phyloP scores from a whole-genome alignment of 2,113 vertebrate genomes.

The Laticauda laticaudata region DNA sequence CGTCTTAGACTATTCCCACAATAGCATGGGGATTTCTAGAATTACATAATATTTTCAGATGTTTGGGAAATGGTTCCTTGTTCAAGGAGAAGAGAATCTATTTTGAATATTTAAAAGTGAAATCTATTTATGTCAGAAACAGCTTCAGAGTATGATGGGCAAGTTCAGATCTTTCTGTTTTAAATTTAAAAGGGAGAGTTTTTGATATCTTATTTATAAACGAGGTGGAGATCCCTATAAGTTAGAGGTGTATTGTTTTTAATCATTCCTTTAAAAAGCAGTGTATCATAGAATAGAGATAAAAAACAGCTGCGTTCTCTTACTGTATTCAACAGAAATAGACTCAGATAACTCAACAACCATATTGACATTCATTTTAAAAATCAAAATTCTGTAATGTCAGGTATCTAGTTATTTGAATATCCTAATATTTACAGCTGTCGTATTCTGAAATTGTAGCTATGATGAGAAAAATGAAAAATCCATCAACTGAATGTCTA shows the following conservation, averaged over 20 bases:
- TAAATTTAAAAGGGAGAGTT: not conserved
- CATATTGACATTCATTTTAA: not conserved
- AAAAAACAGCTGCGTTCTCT: not conserved
- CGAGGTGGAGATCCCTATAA: not conserved
- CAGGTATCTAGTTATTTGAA: not conserved
- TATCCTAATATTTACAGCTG: not conserved
- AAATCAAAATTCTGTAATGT: not conserved
- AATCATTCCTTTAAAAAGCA: not conserved
- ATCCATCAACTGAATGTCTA: not conserved
- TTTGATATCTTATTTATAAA: not conserved
- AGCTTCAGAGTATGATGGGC: not conserved
- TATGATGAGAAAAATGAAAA: not conserved
- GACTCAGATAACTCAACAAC: not conserved
- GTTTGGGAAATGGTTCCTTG: not conserved
- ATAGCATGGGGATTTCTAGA: not conserved
- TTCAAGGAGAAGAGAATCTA: not conserved
- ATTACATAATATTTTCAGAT: slow-evolving; percentile 5
- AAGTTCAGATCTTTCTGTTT: not conserved
- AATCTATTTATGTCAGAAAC: not conserved
- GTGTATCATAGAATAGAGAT: not conserved
- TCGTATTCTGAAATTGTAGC: not conserved
- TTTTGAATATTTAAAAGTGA: slow-evolving; percentile 21
- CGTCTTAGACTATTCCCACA: not conserved
- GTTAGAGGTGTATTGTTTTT: not conserved
- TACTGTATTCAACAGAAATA: not conserved